These are phyloP conservation scores for Bathybates hornii DNA, from an alignment of 2,113 vertebrate genomes.

Conservation along the genomic window DNA sequence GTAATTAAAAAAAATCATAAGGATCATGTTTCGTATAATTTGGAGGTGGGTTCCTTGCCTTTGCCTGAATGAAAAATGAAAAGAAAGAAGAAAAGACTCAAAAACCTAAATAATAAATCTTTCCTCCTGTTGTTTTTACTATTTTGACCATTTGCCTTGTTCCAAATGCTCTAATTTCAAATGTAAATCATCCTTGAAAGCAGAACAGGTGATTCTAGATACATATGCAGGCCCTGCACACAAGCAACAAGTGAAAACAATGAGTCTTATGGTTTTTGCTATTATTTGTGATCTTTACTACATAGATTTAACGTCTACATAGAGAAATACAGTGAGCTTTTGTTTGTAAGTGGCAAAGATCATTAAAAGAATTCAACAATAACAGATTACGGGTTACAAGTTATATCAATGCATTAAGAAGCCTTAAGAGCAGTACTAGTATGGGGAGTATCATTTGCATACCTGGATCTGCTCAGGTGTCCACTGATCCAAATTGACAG, in stretches of 20 bases:
- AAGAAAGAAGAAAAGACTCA: not conserved
- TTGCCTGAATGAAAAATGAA: not conserved
- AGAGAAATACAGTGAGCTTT: not conserved
- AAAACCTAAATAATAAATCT: not conserved
- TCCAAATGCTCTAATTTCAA: not conserved
- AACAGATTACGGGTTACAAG: not conserved
- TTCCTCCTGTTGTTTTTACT: not conserved
- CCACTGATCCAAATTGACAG: slow-evolving; percentile 98
- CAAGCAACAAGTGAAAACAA: not conserved
- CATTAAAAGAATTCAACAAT: not conserved
- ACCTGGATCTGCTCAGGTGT: slow-evolving; percentile 98
- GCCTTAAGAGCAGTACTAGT: not conserved
- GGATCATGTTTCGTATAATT: not conserved
- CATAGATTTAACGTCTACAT: not conserved
- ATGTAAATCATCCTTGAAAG: not conserved
- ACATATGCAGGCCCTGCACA: not conserved
- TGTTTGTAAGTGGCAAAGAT: not conserved
- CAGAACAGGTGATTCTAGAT: not conserved
- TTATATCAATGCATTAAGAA: not conserved
- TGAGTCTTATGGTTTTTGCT: not conserved
- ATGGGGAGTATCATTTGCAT: not conserved
- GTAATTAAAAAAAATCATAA: not conserved
- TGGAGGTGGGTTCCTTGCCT: not conserved
- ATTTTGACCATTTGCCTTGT: not conserved
- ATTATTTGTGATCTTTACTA: not conserved